Evolutionary conservation across 2,797 vertebrate genomes (phyloP).

Genomic region (Chloroceryle amazona): DNA sequence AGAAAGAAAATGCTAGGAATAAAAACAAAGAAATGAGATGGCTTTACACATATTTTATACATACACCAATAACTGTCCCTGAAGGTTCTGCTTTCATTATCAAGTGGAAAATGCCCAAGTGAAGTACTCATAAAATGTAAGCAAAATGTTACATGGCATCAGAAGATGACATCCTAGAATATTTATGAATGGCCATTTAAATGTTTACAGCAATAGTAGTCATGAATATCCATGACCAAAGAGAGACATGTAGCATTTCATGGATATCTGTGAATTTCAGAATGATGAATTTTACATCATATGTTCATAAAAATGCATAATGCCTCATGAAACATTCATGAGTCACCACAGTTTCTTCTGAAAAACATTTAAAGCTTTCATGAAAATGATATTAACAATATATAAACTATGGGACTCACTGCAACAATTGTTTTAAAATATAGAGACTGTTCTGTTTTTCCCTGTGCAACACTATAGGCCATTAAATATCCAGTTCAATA

Average conservation of each 20-base stretch:
- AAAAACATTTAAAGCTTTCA: conserved; percentile 63
- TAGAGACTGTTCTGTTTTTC: not conserved
- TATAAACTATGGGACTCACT: conserved; percentile 36
- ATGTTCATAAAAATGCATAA: conserved; percentile 58
- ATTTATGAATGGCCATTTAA: conserved; percentile 54
- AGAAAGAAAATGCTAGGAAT: conserved; percentile 13
- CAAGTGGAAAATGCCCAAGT: conserved; percentile 38
- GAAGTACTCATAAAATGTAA: conserved; percentile 12
- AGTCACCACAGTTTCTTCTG: conserved; percentile 29
- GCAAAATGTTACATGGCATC: conserved; percentile 27
- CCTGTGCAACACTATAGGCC: not conserved
- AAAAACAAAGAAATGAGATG: conserved; percentile 11
- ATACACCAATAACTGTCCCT: not conserved
- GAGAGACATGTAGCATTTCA: conserved; percentile 17
- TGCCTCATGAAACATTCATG: conserved; percentile 12
- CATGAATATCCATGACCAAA: conserved; percentile 55
- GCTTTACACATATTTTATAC: not conserved
- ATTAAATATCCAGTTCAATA: conserved; percentile 35
- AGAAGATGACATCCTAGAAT: conserved; percentile 10
- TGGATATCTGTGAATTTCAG: conserved; percentile 35
- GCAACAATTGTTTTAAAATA: conserved; percentile 59
- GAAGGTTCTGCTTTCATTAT: conserved; percentile 43
- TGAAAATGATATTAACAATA: conserved; percentile 68
- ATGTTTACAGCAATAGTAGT: not conserved
- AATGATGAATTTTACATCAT: conserved; percentile 49